Base-by-base conservation (phyloP, 2,113 vertebrate species). In the Chlorodrepanis virens region DNA sequence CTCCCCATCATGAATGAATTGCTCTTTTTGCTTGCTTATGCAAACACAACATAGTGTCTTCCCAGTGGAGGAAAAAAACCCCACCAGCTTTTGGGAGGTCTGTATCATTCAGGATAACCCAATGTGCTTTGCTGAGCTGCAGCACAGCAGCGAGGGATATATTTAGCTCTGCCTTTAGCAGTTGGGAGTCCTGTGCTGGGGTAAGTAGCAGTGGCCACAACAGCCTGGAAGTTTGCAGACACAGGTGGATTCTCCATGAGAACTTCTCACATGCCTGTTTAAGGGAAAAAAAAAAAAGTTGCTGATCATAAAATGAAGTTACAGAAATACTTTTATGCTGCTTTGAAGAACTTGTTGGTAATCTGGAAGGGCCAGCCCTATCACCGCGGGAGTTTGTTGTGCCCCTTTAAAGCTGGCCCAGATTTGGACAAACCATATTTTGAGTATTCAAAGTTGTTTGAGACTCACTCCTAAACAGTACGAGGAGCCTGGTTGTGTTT, bases 121-220 rank as follows among this genome's bases (percentile, higher is more conserved):
- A 8, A 2, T 23, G 50, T 87, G 81, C 75, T 94, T 67, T 21
- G 19, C 65, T 69, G 60, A 90, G 42, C 82, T 59, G 27, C 20
- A 49, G 47, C 35, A 35, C 67, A 82, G 69, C 50, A 23, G 12
- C 0, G 7, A 83, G n/a, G 82, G 88, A 40, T 94, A 49, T 81
- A 81, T 90, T 94, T 93, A 90, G 76, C 83, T 89, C 54, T 86
- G 83, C 79, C 71, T 86, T 77, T 83, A 90, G 90, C 92, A 23
- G 83, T 87, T 74, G 50, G 35, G 63, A 83, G 7, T 37, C 40
- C 74, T 69, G 63, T 33, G 42, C 77, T 47, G 50, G 61, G 24
- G 28, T 60, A 19, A 64, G 65, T 31, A 71, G 33, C 4, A 2
- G 28, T 24, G 54, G 50, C 65, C 45, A 33, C 69, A 75, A 76